Base-by-base conservation (phyloP, 2,113 vertebrate species). In the Piaya cayana region DNA sequence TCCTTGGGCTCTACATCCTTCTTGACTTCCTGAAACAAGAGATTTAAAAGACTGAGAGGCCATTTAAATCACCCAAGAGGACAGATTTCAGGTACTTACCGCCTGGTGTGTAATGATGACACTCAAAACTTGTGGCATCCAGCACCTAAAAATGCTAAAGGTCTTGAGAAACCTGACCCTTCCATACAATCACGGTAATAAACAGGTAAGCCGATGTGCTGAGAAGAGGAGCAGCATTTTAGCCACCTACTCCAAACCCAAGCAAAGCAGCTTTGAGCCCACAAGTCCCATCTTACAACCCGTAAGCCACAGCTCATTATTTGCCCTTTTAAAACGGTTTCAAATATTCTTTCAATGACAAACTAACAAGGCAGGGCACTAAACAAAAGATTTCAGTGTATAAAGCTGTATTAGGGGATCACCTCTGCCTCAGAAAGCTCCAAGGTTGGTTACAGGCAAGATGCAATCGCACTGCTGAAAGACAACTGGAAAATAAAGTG, bases 1-100 rank as follows among this genome's bases (percentile, higher is more conserved):
- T 99, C 98, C 97, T 99, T 99, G 42, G 97, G 88, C 91, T 99
- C 98, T 47, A 97, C 50, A 65, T 98, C 98, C 97, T 97, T 99
- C 95, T 98, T 99, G 78, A 99, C 47, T 97, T 99, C 99, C 99
- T 99, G 91, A 42, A 91, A 97, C 86, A 90, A 89, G 52, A 68
- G 20, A 96, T 94, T 65, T 58, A 32, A 85, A 81, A 62, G 76
- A 91, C 42, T 87, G n/a, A 95, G 74, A 71, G 22, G 53, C 26
- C n/a, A 69, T 12, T 82, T n/a, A n/a, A n/a, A n/a, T n/a, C n/a
- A n/a, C n/a, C n/a, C n/a, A n/a, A n/a, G n/a, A n/a, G n/a, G n/a
- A n/a, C 12, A 63, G 37, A 80, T 72, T 91, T 65, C 55, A 63
- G 20, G 16, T 81, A 95, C 82, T 93, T 83, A 90, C 82, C 77